Evolutionary conservation across 2,797 vertebrate genomes (phyloP), one percentile per base, ranked within the genome.

Genomic region (Pseudochirops cupreus): DNA sequence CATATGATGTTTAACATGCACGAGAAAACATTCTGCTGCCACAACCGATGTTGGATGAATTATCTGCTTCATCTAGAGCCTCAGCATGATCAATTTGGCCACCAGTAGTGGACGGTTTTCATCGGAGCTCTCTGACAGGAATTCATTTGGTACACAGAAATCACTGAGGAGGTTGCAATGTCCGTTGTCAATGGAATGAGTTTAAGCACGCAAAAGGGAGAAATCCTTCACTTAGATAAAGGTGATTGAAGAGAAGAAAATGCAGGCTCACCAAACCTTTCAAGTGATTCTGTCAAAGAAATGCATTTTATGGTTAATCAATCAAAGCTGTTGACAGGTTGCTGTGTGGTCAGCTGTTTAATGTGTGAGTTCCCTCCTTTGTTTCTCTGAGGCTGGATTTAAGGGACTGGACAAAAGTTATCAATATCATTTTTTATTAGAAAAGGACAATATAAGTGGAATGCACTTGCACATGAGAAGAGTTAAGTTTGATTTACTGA

Each of bases 271-370:
- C 67, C 54, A 91, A 97, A 67, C n/a, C 59, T 91, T 98, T 97
- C 50, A 95, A 98, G 95, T 39, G 96, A 54, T 96, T 92, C 67
- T 98, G 96, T 98, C 95, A 97, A 96, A 95, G 53, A 96, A 97
- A 96, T 95, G 59, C 18, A 92, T 94, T 93, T 97, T 97, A 54
- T 93, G 56, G 57, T 92, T 97, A 97, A 98, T 97, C 28, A 9
- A 95, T 94, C 50, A 50, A 26, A 91, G 91, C 55, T 39, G 33
- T 93, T 96, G 91, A 93, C 91, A 94, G 52, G 29, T 92, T 96
- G 39, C 91, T 10, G 29, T 95, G 57, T 93, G 93, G 94, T 94
- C 92, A 96, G 91, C 28, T 92, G 92, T n/a, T 96, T 95, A 95
- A 96, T 96, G 97, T 0, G 1, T 92, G 46, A 18, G n/a, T 57